Evolutionary conservation across 2,888 invertebrate species (phyloP), one percentile per base, ranked within the genome.

Genomic region (Galerucella calmariensis): DNA sequence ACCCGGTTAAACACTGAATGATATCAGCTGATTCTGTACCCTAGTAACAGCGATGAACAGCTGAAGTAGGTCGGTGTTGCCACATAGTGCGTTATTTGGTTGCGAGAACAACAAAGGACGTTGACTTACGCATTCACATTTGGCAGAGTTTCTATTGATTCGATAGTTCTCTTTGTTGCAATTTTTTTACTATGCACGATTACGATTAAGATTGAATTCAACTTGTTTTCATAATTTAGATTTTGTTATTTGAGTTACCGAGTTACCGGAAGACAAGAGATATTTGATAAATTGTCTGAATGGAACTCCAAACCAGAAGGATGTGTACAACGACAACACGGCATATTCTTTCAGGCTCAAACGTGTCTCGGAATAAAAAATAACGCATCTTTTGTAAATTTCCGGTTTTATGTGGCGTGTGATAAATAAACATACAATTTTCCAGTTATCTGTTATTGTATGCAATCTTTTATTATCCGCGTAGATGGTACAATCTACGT

Each of bases 1-100:
- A 75, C 77, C 78, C 75, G 62, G 76, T 74, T 68, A 73, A 76
- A 75, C 78, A 77, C 74, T 81, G 80, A 79, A 78, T 77, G 75
- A 77, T 79, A 81, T 81, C 81, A 81, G 81, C 81, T 81, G 81
- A 81, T 81, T 71, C 75, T 65, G 75, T 78, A 78, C 76, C 78
- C 78, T 76, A 78, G 78, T 78, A 78, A 78, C 79, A 78, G 79
- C 76, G 70, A 67, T 51, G 72, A 75, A 75, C 75, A 75, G 75
- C 75, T 75, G 75, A 75, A 75, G 72, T 75, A 72, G 72, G 69
- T 66, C 75, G 72, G 75, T 62, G 75, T 75, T 75, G 75, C 75
- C 75, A 59, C 48, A 46, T 48, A 68, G 41, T 48, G 46, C 24
- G 61, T 24, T 59, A 41, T 16, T 58, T 66, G 68, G 48, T 72